phyloP scores from a whole-genome alignment of 2,888 invertebrate species.

The Poecilus cupreus region DNA sequence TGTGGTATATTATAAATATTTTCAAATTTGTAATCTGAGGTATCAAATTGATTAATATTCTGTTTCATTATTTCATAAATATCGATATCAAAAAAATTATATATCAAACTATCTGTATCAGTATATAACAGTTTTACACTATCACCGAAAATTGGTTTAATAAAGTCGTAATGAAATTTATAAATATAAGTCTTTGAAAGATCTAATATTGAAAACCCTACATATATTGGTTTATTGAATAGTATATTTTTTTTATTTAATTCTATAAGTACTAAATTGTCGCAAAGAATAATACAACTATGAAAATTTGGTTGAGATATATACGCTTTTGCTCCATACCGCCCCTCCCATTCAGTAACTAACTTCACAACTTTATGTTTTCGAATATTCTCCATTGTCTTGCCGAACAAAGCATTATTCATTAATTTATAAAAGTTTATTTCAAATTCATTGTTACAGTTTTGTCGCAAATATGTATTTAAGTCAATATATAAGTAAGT shows the following conservation, averaged over 20 bases:
- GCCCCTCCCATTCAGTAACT: too few relatives aligned
- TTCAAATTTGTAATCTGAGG: slow-evolving; percentile 61
- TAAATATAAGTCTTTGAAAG: too few relatives aligned
- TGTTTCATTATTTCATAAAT: slow-evolving; percentile 55
- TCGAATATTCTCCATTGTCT: too few relatives aligned
- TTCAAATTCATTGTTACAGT: slow-evolving; percentile 67
- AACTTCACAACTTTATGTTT: too few relatives aligned
- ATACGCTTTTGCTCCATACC: slow-evolving; percentile 64
- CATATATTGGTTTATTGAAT: slow-evolving; percentile 64
- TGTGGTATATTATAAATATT: slow-evolving; percentile 63
- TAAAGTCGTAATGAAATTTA: slow-evolving; percentile 50
- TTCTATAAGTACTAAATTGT: slow-evolving; percentile 67
- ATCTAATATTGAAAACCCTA: too few relatives aligned
- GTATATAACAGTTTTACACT: slow-evolving; percentile 61
- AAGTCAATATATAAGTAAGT: too few relatives aligned
- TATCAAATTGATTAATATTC: slow-evolving; percentile 62
- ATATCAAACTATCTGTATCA: slow-evolving; percentile 60
- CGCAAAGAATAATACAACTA: slow-evolving; percentile 65
- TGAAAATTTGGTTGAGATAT: slow-evolving; percentile 67
- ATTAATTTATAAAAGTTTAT: slow-evolving; percentile 70
- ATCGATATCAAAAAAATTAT: slow-evolving; percentile 45
- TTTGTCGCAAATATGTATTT: slow-evolving; percentile 63
- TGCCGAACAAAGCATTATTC: slow-evolving; percentile 68
- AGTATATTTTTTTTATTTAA: slow-evolving; percentile 61
- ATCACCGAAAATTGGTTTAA: slow-evolving; percentile 60